Evolutionary conservation across 1,140 invertebrate species (phyloP).

Genomic region (Temnothorax curvispinosus): DNA sequence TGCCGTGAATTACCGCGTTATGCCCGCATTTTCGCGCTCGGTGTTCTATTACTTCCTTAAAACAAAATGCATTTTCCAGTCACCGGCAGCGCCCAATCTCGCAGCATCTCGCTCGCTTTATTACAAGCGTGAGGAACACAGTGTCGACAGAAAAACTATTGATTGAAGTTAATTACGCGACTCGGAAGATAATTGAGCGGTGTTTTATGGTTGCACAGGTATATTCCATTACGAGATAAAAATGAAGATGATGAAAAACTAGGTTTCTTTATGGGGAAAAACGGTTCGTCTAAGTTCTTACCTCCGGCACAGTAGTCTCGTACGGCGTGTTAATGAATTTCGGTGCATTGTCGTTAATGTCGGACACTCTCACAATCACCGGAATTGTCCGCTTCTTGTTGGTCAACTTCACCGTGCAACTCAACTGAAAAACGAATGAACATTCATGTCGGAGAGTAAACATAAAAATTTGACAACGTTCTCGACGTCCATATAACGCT

Average conservation of each 20-base stretch:
- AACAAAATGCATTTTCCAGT: conserved; percentile 3
- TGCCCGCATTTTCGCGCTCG: conserved; percentile 40
- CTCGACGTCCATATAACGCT: neutral
- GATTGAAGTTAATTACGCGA: neutral
- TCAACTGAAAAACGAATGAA: conserved; percentile 87
- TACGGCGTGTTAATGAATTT: conserved; percentile 93
- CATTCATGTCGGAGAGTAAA: neutral
- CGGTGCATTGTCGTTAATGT: conserved; percentile 95
- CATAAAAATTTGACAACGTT: neutral
- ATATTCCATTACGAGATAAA: neutral
- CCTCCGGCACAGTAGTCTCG: conserved; percentile 94
- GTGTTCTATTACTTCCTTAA: neutral
- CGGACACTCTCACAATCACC: conserved; percentile 95
- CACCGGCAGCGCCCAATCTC: no score
- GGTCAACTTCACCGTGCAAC: conserved; percentile 91
- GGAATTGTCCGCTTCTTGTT: conserved; percentile 93
- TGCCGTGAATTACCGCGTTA: conserved; percentile 41
- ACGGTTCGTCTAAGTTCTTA: conserved; percentile 83
- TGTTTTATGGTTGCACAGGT: neutral
- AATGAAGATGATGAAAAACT: neutral
- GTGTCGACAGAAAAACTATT: neutral
- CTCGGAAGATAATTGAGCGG: neutral
- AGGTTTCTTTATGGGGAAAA: neutral
- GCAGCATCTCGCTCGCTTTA: neutral
- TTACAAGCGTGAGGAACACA: neutral